Percentiles rank a stretch among this genome's conserved stretches.
Evolutionary conservation across 1,140 invertebrate genomes (phyloP).

Genomic region (Caerostris darwini): DNA sequence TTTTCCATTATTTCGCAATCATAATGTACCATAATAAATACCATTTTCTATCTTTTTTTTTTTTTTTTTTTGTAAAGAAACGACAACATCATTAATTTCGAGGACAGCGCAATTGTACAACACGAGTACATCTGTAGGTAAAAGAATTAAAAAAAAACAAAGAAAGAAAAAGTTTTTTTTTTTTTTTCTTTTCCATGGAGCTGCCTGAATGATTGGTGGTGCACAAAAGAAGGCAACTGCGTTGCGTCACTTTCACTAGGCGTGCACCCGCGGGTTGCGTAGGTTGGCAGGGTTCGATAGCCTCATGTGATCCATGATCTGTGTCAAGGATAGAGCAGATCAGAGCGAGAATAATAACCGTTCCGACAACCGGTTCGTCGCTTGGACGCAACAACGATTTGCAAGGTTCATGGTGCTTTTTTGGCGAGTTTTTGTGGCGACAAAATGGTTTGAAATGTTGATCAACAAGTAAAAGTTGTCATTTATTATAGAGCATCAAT

Average conservation of each 20-base stretch:
- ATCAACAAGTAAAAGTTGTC: no score
- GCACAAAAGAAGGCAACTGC: background rate
- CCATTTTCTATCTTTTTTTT: background rate
- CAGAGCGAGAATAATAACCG: background rate
- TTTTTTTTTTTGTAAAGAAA: background rate
- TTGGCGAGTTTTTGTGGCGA: background rate
- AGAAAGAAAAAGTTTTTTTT: background rate
- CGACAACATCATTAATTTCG: background rate
- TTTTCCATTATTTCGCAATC: no score
- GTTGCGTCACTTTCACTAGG: slow-evolving; percentile 43
- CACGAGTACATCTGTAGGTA: background rate
- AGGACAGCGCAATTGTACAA: background rate
- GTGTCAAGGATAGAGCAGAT: slow-evolving; percentile 62
- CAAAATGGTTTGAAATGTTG: no score
- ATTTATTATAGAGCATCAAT: no score
- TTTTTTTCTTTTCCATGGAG: background rate
- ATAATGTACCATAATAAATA: no score
- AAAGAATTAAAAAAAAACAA: background rate
- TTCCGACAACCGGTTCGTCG: background rate
- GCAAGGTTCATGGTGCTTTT: background rate
- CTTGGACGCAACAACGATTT: background rate
- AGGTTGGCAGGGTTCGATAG: slow-evolving; percentile 39
- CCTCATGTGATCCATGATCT: slow-evolving; percentile 34
- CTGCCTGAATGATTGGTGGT: background rate
- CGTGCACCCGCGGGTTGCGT: slow-evolving; percentile 10